phyloP scores from a whole-genome alignment of 2,113 vertebrate genomes.

The Rhinoderma darwinii region DNA sequence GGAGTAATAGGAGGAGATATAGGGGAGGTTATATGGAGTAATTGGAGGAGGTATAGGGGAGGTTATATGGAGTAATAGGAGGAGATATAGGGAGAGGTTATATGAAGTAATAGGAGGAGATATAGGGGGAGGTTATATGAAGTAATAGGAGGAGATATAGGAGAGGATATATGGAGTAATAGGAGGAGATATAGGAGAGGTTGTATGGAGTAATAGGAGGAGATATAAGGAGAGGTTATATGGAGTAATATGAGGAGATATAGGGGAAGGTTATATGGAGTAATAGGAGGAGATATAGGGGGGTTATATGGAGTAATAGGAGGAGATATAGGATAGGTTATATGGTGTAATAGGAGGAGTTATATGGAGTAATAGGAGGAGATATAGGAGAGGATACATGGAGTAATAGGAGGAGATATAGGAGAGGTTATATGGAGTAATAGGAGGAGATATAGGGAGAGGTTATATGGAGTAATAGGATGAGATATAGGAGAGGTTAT shows the following conservation, averaged over 20 bases:
- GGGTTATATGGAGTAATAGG: slow-evolving; percentile 2
- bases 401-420: slow-evolving; percentile 8
- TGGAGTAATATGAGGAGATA: slow-evolving; percentile 1
- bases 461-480: slow-evolving; percentile 2
- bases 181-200: slow-evolving; percentile 7
- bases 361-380: slow-evolving; percentile 7
- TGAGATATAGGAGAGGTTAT: background rate
- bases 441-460: background rate
- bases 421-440: slow-evolving; percentile 9
- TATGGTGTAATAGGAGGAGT: slow-evolving; percentile 7
- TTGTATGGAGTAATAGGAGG: slow-evolving; percentile 4
- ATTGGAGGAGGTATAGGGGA: too few relatives aligned
- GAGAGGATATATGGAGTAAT: background rate
- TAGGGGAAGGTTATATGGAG: background rate
- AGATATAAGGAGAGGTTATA: background rate
- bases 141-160: slow-evolving; percentile 8
- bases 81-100: too few relatives aligned
- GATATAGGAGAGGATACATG: background rate
- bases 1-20: too few relatives aligned
- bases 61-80: too few relatives aligned
- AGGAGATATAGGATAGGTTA: background rate
- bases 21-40: too few relatives aligned
- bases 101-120: background rate
- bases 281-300: slow-evolving; percentile 4
- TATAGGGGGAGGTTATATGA: background rate